A percentile compares a stretch with the other conserved stretches of the same genome.
Conservation (phyloP, 2,888 invertebrate genomes). For the Orgyia antiqua region DNA sequence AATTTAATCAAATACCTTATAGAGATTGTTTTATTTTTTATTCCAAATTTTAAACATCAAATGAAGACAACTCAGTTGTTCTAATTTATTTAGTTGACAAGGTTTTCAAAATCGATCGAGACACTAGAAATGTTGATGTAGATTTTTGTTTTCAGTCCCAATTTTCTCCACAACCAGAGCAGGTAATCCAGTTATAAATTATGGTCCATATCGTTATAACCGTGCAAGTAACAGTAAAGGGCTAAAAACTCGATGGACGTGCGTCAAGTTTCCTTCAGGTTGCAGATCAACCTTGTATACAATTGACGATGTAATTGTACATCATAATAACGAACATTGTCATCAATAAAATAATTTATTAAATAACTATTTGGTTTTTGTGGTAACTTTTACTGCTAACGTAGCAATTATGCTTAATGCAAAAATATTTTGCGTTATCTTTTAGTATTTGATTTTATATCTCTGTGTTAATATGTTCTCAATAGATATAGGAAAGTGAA, state of each 20-base stretch:
- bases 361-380: too few species aligned
- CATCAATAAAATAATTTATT: slow-evolving; percentile 9
- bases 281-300: slow-evolving; percentile 11
- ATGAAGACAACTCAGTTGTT: slow-evolving; percentile 6
- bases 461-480: too few species aligned
- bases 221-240: slow-evolving; percentile 7
- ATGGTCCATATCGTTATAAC: slow-evolving; percentile 9
- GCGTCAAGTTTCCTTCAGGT: slow-evolving; percentile 8
- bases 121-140: too few species aligned
- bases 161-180: slow-evolving; percentile 5
- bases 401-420: too few species aligned
- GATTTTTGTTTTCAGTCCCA: slow-evolving; percentile 6
- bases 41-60: slow-evolving; percentile 6
- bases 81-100: too few species aligned
- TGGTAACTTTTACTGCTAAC: too few species aligned
- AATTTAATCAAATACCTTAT: too few species aligned
- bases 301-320: slow-evolving; percentile 5
- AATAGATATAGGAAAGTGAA: too few species aligned
- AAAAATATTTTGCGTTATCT: too few species aligned
- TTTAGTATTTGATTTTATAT: too few species aligned
- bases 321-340: slow-evolving; percentile 7
- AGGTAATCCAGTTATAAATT: slow-evolving; percentile 10
- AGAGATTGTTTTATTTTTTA: slow-evolving; percentile 1
- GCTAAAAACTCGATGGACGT: slow-evolving; percentile 8
- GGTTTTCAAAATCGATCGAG: too few species aligned